Base-by-base conservation (phyloP, 2,888 invertebrate species). In the Dastarcus helophoroides region DNA sequence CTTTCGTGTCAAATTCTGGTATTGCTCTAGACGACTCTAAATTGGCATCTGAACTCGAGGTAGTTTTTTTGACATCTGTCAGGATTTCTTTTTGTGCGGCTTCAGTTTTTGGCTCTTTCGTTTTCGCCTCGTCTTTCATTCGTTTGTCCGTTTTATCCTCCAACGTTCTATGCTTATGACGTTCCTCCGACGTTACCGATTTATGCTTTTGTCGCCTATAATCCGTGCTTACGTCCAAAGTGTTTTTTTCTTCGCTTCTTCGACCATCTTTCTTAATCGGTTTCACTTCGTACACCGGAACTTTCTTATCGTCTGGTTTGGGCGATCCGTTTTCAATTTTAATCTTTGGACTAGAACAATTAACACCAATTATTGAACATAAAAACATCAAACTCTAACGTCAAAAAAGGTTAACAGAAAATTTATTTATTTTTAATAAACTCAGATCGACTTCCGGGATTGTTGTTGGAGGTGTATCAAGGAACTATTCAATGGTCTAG, bases 281-380 rank as follows among this genome's bases (percentile, higher is more conserved):
- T 40, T 58, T 58, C 3, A 46, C 50, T 33, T 51, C 51, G 22
- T 43, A 43, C 2, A 49, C 42, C 1, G 48, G 48, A 1, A 51
- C 48, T 35, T 43, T 47, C 34, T 43, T 50, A 11, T 38, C 35
- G 3, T 27, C 22, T 1, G 16, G 4, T 26, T 39, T 39, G 14
- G 37, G 10, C 2, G 39, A 40, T n/a, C 55, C 59, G 29, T 51
- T 57, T 48, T 61, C 60, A 15, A 60, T 61, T 13, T 43, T 59
- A n/a, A 61, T 61, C 38, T 55, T 58, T 2, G 60, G 60, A 33
- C 59, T 59, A 37, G 23, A 51, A 49, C n/a, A n/a, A n/a, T n/a
- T n/a, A n/a, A n/a, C n/a, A n/a, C n/a, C n/a, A n/a, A n/a, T n/a
- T n/a, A n/a, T n/a, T n/a, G n/a, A n/a, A n/a, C n/a, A n/a, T n/a